These are phyloP conservation scores for Orientallactaga sibirica DNA, from an alignment of 2,797 vertebrate genomes.

Conservation along the genomic window DNA sequence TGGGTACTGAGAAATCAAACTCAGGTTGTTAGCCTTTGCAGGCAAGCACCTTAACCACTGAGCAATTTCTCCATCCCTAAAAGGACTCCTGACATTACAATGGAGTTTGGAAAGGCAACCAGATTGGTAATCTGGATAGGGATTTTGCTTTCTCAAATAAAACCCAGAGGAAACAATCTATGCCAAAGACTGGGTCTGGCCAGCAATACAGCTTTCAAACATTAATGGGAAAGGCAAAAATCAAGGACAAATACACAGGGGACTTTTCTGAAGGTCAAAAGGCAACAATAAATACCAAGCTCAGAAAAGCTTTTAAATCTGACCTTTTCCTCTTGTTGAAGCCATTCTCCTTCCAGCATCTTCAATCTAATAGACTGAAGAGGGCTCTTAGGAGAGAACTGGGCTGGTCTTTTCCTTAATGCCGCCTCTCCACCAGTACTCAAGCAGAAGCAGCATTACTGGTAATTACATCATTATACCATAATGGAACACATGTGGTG, in stretches of 20 bases:
- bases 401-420: conserved; percentile 76
- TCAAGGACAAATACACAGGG: conserved; percentile 79
- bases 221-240: conserved; percentile 77
- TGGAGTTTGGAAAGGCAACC: conserved; percentile 26
- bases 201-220: conserved; percentile 66
- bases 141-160: conserved; percentile 45
- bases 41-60: too few relatives aligned
- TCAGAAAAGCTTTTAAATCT: conserved; percentile 84
- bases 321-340: conserved; percentile 81
- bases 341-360: conserved; percentile 77
- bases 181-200: conserved; percentile 42
- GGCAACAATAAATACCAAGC: conserved; percentile 82
- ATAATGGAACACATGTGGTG: conserved; percentile 76
- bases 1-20: too few relatives aligned
- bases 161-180: conserved; percentile 46
- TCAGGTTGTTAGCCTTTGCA: too few relatives aligned
- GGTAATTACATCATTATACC: conserved; percentile 84
- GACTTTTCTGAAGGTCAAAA: conserved; percentile 83
- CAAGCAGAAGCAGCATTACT: conserved; percentile 73
- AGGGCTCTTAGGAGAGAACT: conserved; percentile 80
- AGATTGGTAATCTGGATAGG: background rate
- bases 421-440: conserved; percentile 69
- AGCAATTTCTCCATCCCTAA: background rate
- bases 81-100: conserved; percentile 13
- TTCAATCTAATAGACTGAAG: conserved; percentile 82